phyloP scores from a whole-genome alignment of 2,888 invertebrate genomes.

The Nomada ferruginata region DNA sequence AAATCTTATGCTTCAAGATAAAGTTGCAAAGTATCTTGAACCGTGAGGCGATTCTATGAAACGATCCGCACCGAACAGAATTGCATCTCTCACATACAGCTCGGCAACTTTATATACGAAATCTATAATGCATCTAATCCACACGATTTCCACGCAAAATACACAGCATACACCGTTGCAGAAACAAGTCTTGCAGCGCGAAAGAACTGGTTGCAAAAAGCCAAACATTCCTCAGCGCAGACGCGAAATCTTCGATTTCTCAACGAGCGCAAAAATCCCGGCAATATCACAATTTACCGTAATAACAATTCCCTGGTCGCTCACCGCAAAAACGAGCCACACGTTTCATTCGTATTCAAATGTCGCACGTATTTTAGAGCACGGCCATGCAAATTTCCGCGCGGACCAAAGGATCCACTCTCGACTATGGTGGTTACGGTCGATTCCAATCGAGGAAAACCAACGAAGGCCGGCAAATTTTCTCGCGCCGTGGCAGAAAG shows the following conservation, averaged over 20 bases:
- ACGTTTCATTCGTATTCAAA: slow-evolving; percentile 24
- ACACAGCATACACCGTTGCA: background rate
- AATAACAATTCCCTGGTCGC: slow-evolving; percentile 14
- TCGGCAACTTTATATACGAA: background rate
- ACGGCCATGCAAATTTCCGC: slow-evolving; percentile 6
- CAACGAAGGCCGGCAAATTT: slow-evolving; percentile 6
- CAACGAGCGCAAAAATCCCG: slow-evolving; percentile 11
- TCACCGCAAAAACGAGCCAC: background rate
- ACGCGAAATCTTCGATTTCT: slow-evolving; percentile 11
- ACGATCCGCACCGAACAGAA: too few species aligned
- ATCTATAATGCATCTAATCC: background rate
- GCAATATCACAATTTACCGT: slow-evolving; percentile 20
- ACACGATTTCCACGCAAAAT: background rate
- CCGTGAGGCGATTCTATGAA: too few species aligned
- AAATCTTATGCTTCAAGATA: too few species aligned
- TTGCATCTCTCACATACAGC: too few species aligned
- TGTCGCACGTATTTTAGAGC: slow-evolving; percentile 10
- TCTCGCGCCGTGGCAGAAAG: background rate
- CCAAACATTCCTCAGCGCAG: background rate
- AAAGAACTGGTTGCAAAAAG: background rate
- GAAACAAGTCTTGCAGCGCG: background rate
- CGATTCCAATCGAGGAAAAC: slow-evolving; percentile 22
- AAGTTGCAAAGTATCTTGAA: too few species aligned
- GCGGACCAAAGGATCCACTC: background rate
- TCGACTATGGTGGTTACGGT: slow-evolving; percentile 14